Base-by-base conservation (phyloP, 2,888 invertebrate species). In the Xylota sylvarum region DNA sequence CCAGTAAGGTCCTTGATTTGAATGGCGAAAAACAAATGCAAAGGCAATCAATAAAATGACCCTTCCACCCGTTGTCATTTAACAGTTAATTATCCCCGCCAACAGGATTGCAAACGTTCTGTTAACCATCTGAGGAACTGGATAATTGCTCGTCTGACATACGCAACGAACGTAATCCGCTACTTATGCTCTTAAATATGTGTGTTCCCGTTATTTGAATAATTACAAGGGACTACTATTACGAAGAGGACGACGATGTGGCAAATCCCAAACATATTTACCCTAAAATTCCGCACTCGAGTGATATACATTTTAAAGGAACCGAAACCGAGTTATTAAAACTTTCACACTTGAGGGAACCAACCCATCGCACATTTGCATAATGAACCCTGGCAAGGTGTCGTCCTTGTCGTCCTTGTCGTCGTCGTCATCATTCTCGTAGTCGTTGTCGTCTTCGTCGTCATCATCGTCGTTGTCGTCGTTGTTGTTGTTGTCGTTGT, bases 281-380 rank as follows among this genome's bases (percentile, higher is more conserved):
- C 74, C 80, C 74, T 52, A 35, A 70, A 70, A 76, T 52, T 76
- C 52, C 43, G 37, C 56, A 70, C 55, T 64, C 74, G 65, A 70
- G 80, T 74, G 56, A 78, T 73, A 73, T 43, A 84, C 64, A 79
- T 79, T 79, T 74, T 64, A 32, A 81, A 73, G 76, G 67, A 81
- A 76, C 77, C 72, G 60, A 69, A 81, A 86, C 81, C 81, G 85
- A 81, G 81, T 86, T 86, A 86, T 86, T 86, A 86, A 86, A 85
- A 86, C 70, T 86, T 86, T 81, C 77, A 73, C 77, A 86, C 85
- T 86, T 86, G 76, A 67, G 72, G 67, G 85, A 81, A 77, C 67
- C 81, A 77, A 73, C 72, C 58, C 81, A 48, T 72, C 60, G 67
- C 67, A 81, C 55, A 77, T 86, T 81, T 86, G 72, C 85, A 86